Percentiles rank a stretch among this genome's conserved stretches.
phyloP scores from a whole-genome alignment of 2,797 vertebrate species.

The Uromys caudimaculatus region DNA sequence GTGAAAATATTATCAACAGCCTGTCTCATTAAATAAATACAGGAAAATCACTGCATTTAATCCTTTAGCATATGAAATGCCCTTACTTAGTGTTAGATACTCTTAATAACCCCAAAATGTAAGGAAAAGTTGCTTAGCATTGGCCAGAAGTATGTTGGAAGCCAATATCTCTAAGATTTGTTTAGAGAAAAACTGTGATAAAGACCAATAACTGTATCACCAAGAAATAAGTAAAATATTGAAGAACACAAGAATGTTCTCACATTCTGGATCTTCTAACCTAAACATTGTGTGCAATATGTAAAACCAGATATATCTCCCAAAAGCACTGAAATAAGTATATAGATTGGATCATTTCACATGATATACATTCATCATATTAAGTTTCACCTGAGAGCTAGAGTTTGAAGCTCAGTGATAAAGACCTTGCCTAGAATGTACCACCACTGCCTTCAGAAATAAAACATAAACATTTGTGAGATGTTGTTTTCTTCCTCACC shows the following conservation, averaged over 20 bases:
- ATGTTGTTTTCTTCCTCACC: neutral
- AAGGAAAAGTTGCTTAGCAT: conserved; percentile 18
- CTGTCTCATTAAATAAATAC: conserved; percentile 43
- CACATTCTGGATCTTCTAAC: neutral
- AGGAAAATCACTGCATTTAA: conserved; percentile 19
- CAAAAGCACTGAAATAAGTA: neutral
- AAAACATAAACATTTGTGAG: neutral
- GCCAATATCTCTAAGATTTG: conserved; percentile 36
- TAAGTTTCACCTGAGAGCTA: neutral
- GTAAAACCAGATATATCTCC: neutral
- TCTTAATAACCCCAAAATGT: conserved; percentile 57
- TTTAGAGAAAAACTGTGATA: conserved; percentile 50
- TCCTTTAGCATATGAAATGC: conserved; percentile 8
- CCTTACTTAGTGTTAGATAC: neutral
- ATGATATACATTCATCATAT: neutral
- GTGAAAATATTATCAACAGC: conserved; percentile 61
- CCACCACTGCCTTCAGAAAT: neutral
- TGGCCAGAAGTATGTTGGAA: conserved; percentile 52
- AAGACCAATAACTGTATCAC: conserved; percentile 16
- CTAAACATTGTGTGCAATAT: neutral
- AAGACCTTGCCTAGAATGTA: neutral
- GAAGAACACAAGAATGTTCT: neutral
- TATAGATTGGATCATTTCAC: neutral
- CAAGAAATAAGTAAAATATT: conserved; percentile 21
- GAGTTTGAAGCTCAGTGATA: neutral